phyloP scores from a whole-genome alignment of 1,140 invertebrate species.

The Heliconius hermathena region DNA sequence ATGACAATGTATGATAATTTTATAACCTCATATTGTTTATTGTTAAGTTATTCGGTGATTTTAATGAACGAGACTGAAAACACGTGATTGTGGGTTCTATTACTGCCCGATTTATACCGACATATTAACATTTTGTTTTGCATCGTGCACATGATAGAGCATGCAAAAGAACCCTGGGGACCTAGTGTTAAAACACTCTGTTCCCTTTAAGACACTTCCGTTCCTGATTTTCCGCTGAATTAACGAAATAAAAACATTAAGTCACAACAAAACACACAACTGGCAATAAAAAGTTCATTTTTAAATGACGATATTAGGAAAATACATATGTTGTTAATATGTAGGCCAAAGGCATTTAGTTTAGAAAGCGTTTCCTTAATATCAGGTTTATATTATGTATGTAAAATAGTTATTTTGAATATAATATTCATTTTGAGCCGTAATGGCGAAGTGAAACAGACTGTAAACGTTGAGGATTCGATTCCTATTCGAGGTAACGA shows the following conservation, averaged over 20 bases:
- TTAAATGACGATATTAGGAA: background rate
- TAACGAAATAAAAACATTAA: background rate
- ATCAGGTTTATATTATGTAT: conserved; percentile 1
- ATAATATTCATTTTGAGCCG: background rate
- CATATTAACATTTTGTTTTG: too few species aligned
- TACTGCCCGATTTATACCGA: too few species aligned
- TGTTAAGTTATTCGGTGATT: background rate
- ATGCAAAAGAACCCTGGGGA: too few species aligned
- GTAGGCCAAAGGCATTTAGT: conserved; percentile 8
- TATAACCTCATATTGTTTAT: conserved; percentile 6
- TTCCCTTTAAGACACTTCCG: background rate
- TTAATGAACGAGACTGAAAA: background rate
- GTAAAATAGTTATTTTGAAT: background rate
- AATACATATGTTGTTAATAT: background rate
- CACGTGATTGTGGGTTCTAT: too few species aligned
- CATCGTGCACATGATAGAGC: too few species aligned
- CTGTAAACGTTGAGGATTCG: too few species aligned
- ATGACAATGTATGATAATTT: conserved; percentile 1
- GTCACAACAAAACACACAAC: too few species aligned
- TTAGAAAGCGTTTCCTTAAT: conserved; percentile 12
- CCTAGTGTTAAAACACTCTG: too few species aligned
- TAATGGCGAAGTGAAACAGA: too few species aligned
- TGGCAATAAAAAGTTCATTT: too few species aligned
- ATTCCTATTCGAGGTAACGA: too few species aligned
- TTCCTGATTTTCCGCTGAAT: too few species aligned